phyloP scores from a whole-genome alignment of 2,113 vertebrate species.

The Rhombomys opimus region DNA sequence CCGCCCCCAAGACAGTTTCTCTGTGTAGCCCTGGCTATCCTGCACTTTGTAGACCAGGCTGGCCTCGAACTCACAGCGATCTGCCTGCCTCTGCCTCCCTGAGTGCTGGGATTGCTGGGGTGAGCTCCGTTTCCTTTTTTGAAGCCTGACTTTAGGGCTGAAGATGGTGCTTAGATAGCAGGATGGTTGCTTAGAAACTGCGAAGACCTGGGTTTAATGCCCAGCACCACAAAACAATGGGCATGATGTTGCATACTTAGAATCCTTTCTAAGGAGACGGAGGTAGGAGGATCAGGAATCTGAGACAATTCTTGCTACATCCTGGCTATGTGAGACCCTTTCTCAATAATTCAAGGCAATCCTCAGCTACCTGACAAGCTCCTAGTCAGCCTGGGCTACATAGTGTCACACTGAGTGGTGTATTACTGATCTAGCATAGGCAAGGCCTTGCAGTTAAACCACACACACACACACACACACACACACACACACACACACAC shows the following conservation, averaged over 20 bases:
- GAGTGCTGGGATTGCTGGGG: neutral
- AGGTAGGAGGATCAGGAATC: neutral
- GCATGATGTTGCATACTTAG: neutral
- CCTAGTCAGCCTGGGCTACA: neutral
- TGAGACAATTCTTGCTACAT: neutral
- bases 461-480: neutral
- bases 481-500: neutral
- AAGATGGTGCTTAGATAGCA: neutral
- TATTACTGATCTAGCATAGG: neutral
- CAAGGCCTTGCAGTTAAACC: neutral
- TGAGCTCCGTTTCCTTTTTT: neutral
- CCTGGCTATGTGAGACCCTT: neutral
- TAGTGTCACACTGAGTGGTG: neutral
- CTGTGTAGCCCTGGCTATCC: neutral
- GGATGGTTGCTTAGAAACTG: neutral
- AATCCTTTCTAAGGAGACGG: neutral
- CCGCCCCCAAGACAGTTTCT: too few species aligned
- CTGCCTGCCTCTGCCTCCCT: neutral
- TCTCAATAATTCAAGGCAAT: neutral
- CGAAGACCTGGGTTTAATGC: neutral
- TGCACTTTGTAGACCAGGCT: neutral
- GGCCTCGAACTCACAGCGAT: neutral
- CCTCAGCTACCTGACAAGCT: neutral
- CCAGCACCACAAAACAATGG: neutral
- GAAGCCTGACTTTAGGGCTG: neutral